Evolutionary conservation across 2,797 vertebrate species (phyloP), one percentile per base, ranked within the genome.

Genomic region (Sebastes itinus): DNA sequence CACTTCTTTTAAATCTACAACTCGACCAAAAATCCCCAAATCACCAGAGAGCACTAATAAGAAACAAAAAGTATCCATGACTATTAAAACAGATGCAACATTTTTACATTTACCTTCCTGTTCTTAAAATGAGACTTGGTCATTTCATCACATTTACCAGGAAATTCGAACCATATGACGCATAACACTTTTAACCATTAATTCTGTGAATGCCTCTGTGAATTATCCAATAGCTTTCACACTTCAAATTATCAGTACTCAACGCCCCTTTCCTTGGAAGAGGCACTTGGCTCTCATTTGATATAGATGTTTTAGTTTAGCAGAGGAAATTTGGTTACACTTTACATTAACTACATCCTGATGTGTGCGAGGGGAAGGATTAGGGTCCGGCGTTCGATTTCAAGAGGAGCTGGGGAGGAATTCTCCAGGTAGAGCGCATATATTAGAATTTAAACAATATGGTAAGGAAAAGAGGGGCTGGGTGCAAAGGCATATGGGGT

Each of bases 291-390:
- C 91, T 94, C 89, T 87, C 84, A 88, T 94, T 93, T 93, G 84
- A 92, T 89, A 88, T 89, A 91, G 90, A 94, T 95, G 94, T 94
- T 95, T 95, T 94, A 93, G 92, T 95, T 95, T 94, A 95, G 93
- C 91, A 75, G 78, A 94, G 95, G 94, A 96, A 96, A 95, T 96
- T 96, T 94, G 89, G 92, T 95, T 95, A 95, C 92, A 94, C 89
- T 95, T 95, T 92, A 93, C 92, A 95, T 93, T 96, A 95, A 96
- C 92, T 93, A 85, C 76, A 88, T 91, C 94, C 94, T 87, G 91
- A 95, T 95, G 95, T 95, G 91, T 88, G 89, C 38, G 70, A 88
- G 84, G 84, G 86, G 91, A 87, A 92, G 92, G 93, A 94, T 96
- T 95, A 94, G 79, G 81, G 90, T 83, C 83, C 20, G 75, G 94